These are phyloP conservation scores for Pseudococcus viburni DNA, from an alignment of 2,888 invertebrate species.

Conservation along the genomic window DNA sequence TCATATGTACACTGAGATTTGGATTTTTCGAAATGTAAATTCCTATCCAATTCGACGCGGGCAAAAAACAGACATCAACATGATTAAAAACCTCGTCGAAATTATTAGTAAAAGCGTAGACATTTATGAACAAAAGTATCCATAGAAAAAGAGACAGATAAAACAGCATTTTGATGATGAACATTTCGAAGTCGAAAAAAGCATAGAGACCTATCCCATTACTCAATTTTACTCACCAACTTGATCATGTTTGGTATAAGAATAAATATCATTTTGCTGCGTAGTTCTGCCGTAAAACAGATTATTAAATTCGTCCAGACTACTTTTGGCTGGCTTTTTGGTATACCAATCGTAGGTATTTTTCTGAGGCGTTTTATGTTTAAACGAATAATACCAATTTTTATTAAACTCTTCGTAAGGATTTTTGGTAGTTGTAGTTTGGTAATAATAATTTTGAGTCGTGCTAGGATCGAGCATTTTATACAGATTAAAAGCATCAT, in stretches of 20 bases:
- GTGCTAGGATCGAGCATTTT: conserved; percentile 26
- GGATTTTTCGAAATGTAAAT: too few relatives aligned
- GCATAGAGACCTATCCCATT: background rate
- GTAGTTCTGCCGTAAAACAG: conserved; percentile 52
- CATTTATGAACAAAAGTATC: background rate
- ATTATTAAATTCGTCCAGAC: conserved; percentile 57
- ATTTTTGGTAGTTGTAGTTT: conserved; percentile 56
- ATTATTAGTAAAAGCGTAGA: conserved; percentile 24
- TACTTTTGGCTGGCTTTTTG: conserved; percentile 55
- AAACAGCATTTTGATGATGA: background rate
- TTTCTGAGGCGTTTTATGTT: conserved; percentile 12
- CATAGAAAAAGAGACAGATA: background rate
- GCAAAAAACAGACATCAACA: background rate
- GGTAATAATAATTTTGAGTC: background rate
- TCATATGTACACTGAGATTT: too few relatives aligned
- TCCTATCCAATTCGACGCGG: too few relatives aligned
- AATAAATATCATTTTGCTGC: conserved; percentile 55
- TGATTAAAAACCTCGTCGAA: background rate
- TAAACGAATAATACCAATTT: conserved; percentile 43
- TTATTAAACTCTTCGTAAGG: conserved; percentile 39
- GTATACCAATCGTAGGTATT: background rate
- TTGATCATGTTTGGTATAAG: conserved; percentile 47
- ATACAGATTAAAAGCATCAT: conserved; percentile 47
- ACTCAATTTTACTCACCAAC: conserved; percentile 46
- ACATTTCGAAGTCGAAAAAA: background rate